Conservation (phyloP, 2,113 vertebrate species). For the Coptodon rendalli region DNA sequence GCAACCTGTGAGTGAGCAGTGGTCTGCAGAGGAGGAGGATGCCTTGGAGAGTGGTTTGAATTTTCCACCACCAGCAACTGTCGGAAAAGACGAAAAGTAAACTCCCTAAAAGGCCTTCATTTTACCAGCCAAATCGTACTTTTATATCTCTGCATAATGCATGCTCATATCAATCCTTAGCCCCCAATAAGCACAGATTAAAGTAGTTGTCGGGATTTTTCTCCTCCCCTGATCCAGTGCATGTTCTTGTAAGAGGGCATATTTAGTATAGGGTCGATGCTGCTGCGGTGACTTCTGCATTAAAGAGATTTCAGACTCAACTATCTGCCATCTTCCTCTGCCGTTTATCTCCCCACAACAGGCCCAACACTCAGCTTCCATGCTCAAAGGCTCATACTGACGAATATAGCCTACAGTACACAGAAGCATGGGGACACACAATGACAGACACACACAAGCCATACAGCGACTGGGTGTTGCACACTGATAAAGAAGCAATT, state of each 20-base stretch:
- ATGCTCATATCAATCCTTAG: background rate
- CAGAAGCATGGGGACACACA: background rate
- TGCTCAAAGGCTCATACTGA: slow-evolving; percentile 3
- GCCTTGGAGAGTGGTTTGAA: background rate
- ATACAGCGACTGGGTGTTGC: background rate
- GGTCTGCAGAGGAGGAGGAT: background rate
- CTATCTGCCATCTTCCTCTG: slow-evolving; percentile 23
- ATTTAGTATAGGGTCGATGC: background rate
- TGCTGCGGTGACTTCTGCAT: background rate
- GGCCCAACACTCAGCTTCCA: slow-evolving; percentile 11
- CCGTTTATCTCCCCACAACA: slow-evolving; percentile 29
- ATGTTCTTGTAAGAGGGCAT: background rate
- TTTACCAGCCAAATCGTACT: background rate
- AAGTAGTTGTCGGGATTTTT: background rate
- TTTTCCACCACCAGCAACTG: background rate
- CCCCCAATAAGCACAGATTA: background rate
- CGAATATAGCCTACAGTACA: background rate
- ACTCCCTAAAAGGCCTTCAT: background rate
- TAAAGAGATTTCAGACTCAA: slow-evolving; percentile 18
- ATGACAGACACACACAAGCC: background rate
- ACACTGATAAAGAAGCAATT: slow-evolving; percentile 32
- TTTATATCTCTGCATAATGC: background rate
- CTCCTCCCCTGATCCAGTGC: background rate
- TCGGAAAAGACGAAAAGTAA: background rate
- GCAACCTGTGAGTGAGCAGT: background rate